Evolutionary conservation across 2,888 invertebrate species (phyloP).

Genomic region (Polydesmus complanatus): DNA sequence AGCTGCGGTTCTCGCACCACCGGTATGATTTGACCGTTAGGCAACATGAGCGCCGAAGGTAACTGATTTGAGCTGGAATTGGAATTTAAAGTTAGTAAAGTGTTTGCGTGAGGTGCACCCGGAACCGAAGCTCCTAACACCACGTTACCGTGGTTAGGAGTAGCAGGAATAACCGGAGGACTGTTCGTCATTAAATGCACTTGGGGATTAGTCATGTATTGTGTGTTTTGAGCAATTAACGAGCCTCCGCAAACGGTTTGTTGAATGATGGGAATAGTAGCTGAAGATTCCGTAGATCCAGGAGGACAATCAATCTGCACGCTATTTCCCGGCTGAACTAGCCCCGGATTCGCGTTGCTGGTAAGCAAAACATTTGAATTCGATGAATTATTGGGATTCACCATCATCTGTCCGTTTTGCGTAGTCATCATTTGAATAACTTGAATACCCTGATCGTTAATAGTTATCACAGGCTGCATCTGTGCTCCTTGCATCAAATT

Average conservation of each 20-base stretch:
- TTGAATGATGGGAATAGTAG: constrained; percentile 2
- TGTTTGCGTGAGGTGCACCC: neutral
- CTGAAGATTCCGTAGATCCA: constrained; percentile 1
- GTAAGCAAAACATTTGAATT: constrained; percentile 1
- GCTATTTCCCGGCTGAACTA: neutral
- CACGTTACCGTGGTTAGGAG: neutral
- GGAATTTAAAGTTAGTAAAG: constrained; percentile 6
- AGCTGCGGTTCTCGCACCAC: constrained; percentile 31
- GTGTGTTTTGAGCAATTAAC: neutral
- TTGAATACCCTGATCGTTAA: constrained; percentile 19
- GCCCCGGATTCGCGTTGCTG: constrained; percentile 1
- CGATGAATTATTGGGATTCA: constrained; percentile 9
- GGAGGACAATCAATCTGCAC: neutral
- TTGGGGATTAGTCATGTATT: constrained; percentile 2
- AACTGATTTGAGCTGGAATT: constrained; percentile 21
- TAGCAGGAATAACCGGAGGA: constrained; percentile 9
- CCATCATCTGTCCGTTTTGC: constrained; percentile 15
- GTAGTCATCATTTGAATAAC: constrained; percentile 15
- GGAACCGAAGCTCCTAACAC: constrained; percentile 5
- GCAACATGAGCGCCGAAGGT: constrained; percentile 32
- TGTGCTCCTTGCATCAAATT: constrained; percentile 13
- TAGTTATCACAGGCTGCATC: constrained; percentile 16
- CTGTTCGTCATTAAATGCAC: constrained; percentile 7
- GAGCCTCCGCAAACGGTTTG: constrained; percentile 6
- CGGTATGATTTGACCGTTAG: constrained; percentile 34